These are phyloP conservation scores for Scomber colias DNA, from an alignment of 2,113 vertebrate genomes.

Conservation along the genomic window DNA sequence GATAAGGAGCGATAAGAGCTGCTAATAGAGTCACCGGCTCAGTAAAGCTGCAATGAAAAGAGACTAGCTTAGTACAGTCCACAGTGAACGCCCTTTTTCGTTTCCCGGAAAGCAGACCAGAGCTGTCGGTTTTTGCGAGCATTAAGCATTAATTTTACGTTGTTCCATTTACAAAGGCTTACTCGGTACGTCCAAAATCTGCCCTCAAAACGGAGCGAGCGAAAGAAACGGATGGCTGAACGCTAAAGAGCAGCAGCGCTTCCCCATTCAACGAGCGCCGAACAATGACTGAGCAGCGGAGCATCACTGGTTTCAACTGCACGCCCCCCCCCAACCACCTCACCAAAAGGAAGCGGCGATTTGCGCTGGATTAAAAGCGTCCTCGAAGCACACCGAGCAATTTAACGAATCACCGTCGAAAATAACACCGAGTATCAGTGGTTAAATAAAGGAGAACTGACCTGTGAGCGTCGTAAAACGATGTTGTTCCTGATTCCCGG, in stretches of 20 bases:
- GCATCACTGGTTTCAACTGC: constrained; percentile 45
- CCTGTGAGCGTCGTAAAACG: constrained; percentile 74
- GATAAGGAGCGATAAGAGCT: not conserved
- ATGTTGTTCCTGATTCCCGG: constrained; percentile 84
- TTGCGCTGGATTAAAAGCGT: not conserved
- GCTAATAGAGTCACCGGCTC: not conserved
- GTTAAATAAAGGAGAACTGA: constrained; percentile 43
- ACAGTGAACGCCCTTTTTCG: constrained; percentile 81
- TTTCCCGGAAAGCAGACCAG: constrained; percentile 68
- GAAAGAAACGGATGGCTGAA: constrained; percentile 2
- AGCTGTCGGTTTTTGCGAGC: not conserved
- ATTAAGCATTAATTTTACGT: not conserved
- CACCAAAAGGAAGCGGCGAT: not conserved
- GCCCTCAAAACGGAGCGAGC: not conserved
- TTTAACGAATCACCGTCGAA: not conserved
- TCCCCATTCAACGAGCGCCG: constrained; percentile 48
- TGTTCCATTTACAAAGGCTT: not conserved
- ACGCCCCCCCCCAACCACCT: not conserved
- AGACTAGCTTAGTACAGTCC: constrained; percentile 46
- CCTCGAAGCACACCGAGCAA: too few species aligned
- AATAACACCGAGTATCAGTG: fast-evolving
- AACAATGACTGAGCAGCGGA: constrained; percentile 76
- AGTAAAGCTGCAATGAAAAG: constrained; percentile 2
- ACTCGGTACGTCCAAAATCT: not conserved
- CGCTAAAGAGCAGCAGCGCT: constrained; percentile 11